A percentile compares a stretch with the other conserved stretches of the same genome.
These are phyloP conservation scores for Coenonympha arcania DNA, from an alignment of 2,888 invertebrate genomes.

Conservation along the genomic window DNA sequence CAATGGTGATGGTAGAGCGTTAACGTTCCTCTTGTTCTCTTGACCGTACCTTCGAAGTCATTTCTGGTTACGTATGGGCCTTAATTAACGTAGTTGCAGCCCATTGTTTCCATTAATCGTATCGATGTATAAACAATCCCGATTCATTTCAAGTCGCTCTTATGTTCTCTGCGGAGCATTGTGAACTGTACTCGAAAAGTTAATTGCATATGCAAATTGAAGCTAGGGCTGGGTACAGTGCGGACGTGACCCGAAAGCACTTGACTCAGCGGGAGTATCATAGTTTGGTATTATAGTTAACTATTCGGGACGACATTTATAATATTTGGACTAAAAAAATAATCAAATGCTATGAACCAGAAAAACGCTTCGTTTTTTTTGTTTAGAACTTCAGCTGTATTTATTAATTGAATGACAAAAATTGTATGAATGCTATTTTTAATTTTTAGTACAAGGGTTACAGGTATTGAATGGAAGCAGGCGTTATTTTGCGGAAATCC, in stretches of 20 bases:
- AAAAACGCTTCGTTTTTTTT: too few relatives aligned
- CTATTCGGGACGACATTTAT: not conserved
- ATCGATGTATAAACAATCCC: constrained; percentile 14
- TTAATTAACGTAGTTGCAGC: not conserved
- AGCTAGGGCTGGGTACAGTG: constrained; percentile 28
- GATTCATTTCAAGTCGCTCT: constrained; percentile 18
- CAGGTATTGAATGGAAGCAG: too few relatives aligned
- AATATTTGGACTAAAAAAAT: too few relatives aligned
- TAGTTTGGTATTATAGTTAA: not conserved
- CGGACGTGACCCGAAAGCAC: constrained; percentile 35
- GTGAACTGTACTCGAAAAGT: constrained; percentile 36
- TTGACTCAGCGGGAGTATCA: constrained; percentile 31
- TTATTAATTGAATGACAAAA: too few relatives aligned
- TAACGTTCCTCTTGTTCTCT: too few relatives aligned
- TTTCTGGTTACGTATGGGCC: not conserved
- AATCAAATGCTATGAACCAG: too few relatives aligned
- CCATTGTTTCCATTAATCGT: constrained; percentile 9
- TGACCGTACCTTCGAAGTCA: not conserved
- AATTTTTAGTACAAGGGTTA: too few relatives aligned
- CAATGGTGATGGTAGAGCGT: too few relatives aligned
- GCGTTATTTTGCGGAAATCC: too few relatives aligned
- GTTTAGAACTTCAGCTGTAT: too few relatives aligned
- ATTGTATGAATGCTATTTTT: too few relatives aligned
- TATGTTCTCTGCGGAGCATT: constrained; percentile 21
- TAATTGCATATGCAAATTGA: constrained; percentile 53